Evolutionary conservation across 2,888 invertebrate species (phyloP).

Genomic region (Melinopterus prodromus): DNA sequence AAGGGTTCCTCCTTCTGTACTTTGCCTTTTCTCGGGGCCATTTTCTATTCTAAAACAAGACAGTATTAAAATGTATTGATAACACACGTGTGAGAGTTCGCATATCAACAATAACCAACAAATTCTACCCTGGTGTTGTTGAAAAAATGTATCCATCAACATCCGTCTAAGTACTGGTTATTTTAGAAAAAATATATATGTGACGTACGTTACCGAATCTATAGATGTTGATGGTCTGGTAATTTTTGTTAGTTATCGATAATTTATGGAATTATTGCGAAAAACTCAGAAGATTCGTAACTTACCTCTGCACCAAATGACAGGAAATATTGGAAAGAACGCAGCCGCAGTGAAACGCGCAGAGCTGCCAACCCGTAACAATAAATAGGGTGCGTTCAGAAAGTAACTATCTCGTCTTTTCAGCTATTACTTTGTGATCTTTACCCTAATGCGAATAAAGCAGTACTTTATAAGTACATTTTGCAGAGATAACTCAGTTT

Average conservation of each 20-base stretch:
- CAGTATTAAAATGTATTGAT: conserved; percentile 11
- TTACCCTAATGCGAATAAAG: no score
- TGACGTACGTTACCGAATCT: conserved; percentile 9
- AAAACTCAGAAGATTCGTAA: neutral
- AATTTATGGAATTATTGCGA: neutral
- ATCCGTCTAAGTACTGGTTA: conserved; percentile 20
- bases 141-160: conserved; percentile 23
- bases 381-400: neutral
- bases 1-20: conserved; percentile 96
- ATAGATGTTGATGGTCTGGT: neutral
- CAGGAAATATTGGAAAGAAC: conserved; percentile 31
- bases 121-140: conserved; percentile 8
- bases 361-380: conserved; percentile 6
- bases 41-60: conserved; percentile 60
- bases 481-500: no score
- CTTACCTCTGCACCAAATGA: conserved; percentile 9
- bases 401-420: neutral
- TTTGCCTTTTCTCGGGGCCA: conserved; percentile 99
- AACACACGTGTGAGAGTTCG: conserved; percentile 23
- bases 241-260: neutral
- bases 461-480: no score
- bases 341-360: neutral
- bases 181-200: conserved; percentile 10
- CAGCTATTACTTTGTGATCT: no score
- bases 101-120: neutral